Conservation (phyloP, 2,797 vertebrate species). For the Catostomus latipinnis region DNA sequence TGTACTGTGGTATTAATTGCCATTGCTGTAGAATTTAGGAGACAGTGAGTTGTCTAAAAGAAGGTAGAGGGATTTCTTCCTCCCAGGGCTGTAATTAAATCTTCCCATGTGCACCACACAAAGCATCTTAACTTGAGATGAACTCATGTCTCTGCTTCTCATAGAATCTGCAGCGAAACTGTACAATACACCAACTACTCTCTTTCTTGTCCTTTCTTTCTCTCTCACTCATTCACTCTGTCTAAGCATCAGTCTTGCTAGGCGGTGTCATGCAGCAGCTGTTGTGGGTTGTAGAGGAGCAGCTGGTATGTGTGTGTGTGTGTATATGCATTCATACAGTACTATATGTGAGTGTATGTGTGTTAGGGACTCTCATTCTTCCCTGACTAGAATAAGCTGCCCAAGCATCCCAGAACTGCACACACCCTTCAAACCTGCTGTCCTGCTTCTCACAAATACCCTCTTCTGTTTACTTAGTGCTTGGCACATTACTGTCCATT, state of each 20-base stretch:
- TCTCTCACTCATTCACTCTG: background rate
- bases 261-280: conserved; percentile 71
- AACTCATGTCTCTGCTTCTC: conserved; percentile 53
- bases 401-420: conserved; percentile 74
- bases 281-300: conserved; percentile 79
- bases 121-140: conserved; percentile 47
- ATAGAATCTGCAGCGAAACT: background rate
- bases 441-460: conserved; percentile 26
- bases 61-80: conserved; percentile 13
- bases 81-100: conserved; percentile 15
- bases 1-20: conserved; percentile 4
- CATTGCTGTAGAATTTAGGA: conserved; percentile 2
- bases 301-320: conserved; percentile 68
- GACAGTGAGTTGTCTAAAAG: conserved; percentile 15
- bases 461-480: conserved; percentile 20
- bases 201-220: conserved; percentile 38
- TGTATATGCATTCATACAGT: background rate
- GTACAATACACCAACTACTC: conserved; percentile 26
- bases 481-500: conserved; percentile 18
- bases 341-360: conserved; percentile 18
- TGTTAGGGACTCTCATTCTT: conserved; percentile 56
- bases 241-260: conserved; percentile 51
- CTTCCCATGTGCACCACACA: conserved; percentile 14
- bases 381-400: conserved; percentile 78
- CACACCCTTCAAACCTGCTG: conserved; percentile 61